phyloP scores from a whole-genome alignment of 2,888 invertebrate species.

The Hyposoter dolosus region DNA sequence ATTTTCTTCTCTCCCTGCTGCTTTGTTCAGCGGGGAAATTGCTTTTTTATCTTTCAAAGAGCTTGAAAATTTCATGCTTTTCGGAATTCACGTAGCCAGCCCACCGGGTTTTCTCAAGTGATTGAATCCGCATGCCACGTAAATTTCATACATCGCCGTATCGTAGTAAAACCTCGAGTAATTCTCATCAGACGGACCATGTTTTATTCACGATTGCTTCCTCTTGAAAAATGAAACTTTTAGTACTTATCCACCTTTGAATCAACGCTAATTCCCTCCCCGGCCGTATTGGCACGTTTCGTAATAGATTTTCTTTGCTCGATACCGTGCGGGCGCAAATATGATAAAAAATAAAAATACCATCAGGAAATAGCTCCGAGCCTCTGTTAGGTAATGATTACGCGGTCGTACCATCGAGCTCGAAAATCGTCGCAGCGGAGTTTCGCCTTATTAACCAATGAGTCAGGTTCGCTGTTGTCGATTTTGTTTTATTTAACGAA shows the following conservation, averaged over 20 bases:
- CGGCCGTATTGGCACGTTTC: neutral
- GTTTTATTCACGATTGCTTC: neutral
- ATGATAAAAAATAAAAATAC: neutral
- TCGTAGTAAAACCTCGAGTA: neutral
- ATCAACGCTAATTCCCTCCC: neutral
- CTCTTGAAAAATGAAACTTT: neutral
- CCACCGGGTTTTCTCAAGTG: neutral
- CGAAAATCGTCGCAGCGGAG: neutral
- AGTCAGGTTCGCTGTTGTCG: constrained; percentile 7
- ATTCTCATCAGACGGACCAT: neutral
- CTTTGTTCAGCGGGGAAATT: neutral
- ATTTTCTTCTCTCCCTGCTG: neutral
- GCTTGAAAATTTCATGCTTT: neutral
- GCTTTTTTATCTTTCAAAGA: neutral
- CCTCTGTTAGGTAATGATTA: neutral
- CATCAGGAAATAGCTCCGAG: neutral
- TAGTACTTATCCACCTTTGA: neutral
- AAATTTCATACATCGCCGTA: neutral
- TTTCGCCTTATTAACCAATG: constrained; percentile 31
- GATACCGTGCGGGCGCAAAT: neutral
- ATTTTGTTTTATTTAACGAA: constrained; percentile 32
- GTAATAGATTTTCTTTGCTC: neutral
- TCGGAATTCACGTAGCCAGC: neutral
- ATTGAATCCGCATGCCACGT: neutral
- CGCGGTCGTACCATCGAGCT: neutral